Conservation (phyloP, 2,888 invertebrate species). For the Eudasyphora cyanicolor region DNA sequence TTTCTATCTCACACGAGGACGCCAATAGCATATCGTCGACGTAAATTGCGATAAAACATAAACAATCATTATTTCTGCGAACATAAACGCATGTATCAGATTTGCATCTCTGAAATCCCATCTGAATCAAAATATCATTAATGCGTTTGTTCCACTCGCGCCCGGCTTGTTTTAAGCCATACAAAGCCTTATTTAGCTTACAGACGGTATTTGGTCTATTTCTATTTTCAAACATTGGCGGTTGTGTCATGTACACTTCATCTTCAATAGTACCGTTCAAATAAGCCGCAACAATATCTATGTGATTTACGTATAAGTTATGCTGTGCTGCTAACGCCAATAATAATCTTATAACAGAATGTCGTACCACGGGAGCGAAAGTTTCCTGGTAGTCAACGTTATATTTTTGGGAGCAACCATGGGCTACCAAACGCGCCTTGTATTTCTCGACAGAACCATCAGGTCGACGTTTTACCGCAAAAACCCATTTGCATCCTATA, state of each 20-base stretch:
- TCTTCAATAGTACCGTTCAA: constrained; percentile 52
- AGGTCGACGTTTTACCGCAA: constrained; percentile 53
- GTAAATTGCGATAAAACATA: constrained; percentile 24
- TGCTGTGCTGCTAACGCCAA: constrained; percentile 35
- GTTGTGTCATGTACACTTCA: constrained; percentile 53
- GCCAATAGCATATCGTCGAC: no score
- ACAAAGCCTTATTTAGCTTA: constrained; percentile 20
- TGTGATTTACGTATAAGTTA: constrained; percentile 33
- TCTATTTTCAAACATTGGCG: constrained; percentile 1
- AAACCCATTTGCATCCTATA: constrained; percentile 61
- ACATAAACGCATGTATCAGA: constrained; percentile 17
- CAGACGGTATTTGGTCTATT: constrained; percentile 45
- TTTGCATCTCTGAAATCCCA: constrained; percentile 36
- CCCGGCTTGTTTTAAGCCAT: constrained; percentile 35
- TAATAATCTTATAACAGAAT: background rate
- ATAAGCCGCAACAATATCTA: constrained; percentile 47
- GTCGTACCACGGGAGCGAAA: constrained; percentile 23
- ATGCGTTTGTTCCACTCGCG: constrained; percentile 56
- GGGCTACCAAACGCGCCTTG: constrained; percentile 19
- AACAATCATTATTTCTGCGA: background rate
- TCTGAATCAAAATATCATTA: constrained; percentile 30
- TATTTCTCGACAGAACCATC: constrained; percentile 53
- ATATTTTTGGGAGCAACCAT: constrained; percentile 9
- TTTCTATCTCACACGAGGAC: no score
- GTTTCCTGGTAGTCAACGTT: constrained; percentile 9